Base-by-base conservation (phyloP, 2,113 vertebrate species). In the Brachypodius melanocephalos region DNA sequence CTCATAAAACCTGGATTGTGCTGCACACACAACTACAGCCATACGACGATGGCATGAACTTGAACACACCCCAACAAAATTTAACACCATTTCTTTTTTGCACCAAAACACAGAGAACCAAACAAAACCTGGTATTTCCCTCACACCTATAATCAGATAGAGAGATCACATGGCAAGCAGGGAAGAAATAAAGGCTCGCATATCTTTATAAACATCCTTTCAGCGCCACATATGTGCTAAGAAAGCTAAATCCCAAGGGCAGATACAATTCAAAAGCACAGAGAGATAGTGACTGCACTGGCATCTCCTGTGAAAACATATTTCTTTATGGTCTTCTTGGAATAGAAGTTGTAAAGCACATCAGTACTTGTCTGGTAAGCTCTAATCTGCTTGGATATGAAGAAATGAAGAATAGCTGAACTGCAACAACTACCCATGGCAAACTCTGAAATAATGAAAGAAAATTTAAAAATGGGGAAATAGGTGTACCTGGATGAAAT, bases 401-500 rank as follows among this genome's bases (percentile, higher is more conserved):
- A 85, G n/a, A 85, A 91, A 85, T 18, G 10, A 73, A 80, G 32
- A 76, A 66, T 58, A 62, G 46, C 32, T 88, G 32, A 95, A 73
- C 11, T 66, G 42, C 77, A 82, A 52, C 42, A 54, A 59, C 57
- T 40, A 59, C 12, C 61, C 28, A 49, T 67, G 26, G 29, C 22
- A 85, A 90, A 86, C 26, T 85, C 54, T 8, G 19, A 34, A 67
- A 93, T 61, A 62, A 90, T 9, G 24, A 83, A 92, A 91, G 7
- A 72, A 82, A 69, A 42, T 52, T 55, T 0, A 3, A 40, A 76
- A 85, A 38, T 5, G 9, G 25, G 21, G 40, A 79, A 67, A 77
- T 3, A 34, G 18, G 51, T 88, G 59, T 62, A 84, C 55, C 57
- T 88, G 79, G 48, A 81, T 59, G 31, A 95, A 94, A 95, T 87